Conservation (phyloP, 2,888 invertebrate genomes). For the Pardosa pseudoannulata region DNA sequence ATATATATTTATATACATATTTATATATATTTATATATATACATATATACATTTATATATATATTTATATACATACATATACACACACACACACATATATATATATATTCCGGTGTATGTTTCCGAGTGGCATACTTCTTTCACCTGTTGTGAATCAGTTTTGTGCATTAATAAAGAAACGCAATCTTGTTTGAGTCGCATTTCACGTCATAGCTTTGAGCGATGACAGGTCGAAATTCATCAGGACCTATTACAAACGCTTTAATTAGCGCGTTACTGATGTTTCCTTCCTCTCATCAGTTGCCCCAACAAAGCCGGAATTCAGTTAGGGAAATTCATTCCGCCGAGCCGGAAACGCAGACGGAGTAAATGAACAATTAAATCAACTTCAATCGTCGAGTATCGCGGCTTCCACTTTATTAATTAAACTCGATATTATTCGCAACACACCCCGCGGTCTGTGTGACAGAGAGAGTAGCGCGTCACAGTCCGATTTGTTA, state of each 20-base stretch:
- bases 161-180: too few relatives aligned
- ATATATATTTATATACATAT: too few relatives aligned
- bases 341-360: conserved; percentile 37
- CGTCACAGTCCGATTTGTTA: conserved; percentile 2
- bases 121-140: too few relatives aligned
- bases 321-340: conserved; percentile 57
- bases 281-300: conserved; percentile 59
- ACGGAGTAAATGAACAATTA: conserved; percentile 64
- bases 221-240: conserved; percentile 7
- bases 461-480: background rate
- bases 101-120: too few relatives aligned
- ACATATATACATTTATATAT: too few relatives aligned
- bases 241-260: conserved; percentile 35
- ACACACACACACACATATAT: too few relatives aligned
- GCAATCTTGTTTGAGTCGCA: background rate
- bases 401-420: conserved; percentile 43
- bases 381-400: conserved; percentile 35
- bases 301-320: conserved; percentile 34
- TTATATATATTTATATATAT: too few relatives aligned
- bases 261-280: conserved; percentile 58
- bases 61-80: too few relatives aligned
- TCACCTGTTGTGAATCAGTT: too few relatives aligned
- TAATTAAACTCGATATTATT: conserved; percentile 56
- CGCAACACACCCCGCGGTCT: background rate
- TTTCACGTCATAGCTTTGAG: background rate